Evolutionary conservation across 1,140 invertebrate genomes (phyloP), one percentile per base, ranked within the genome.

Genomic region (Atopsyche davidsoni): DNA sequence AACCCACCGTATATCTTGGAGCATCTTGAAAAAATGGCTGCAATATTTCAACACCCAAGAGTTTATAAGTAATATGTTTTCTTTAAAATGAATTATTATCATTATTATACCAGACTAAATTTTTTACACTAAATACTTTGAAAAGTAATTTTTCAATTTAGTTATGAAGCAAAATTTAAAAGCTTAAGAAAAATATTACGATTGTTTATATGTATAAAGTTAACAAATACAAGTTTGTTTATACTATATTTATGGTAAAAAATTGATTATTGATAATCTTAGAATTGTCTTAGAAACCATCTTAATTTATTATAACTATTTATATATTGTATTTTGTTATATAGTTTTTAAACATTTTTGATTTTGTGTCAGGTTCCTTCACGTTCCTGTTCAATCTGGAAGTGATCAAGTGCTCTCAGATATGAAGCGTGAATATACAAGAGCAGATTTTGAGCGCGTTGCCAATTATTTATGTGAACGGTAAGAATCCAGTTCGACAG

Each of bases 1-100:
- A 98, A 99, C 79, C 96, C 96, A 0, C 96, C 96, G 0, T 99
- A 98, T 63, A 98, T 99, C 51, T 66, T 97, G 19, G 92, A 98
- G 62, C 90, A 98, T 72, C 69, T 98, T 2, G 83, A 91, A 62
- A 89, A 94, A 65, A 92, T 99, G 43, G 84, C 90, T 0, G 81
- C 86, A 63, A 92, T 98, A 56, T 73, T 98, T 59, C 76, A 78
- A 28, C 89, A 97, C 69, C 89, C 91, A 0, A 68, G 87, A 46
- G 93, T 99, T 1, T 99, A 98, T 59, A 73, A 70, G 70, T 73
- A 18, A 61, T 62, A 48, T 19, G 9, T 7, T 23, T 6, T 28
- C 24, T 6, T 28, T 6, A 28, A 28, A 7, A 28, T 6, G 24
- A 28, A n/a, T n/a, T n/a, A n/a, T n/a, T n/a, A n/a, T n/a, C n/a